Evolutionary conservation across 1,140 invertebrate genomes (phyloP).

Genomic region (Ceratoteleas bidentatus): DNA sequence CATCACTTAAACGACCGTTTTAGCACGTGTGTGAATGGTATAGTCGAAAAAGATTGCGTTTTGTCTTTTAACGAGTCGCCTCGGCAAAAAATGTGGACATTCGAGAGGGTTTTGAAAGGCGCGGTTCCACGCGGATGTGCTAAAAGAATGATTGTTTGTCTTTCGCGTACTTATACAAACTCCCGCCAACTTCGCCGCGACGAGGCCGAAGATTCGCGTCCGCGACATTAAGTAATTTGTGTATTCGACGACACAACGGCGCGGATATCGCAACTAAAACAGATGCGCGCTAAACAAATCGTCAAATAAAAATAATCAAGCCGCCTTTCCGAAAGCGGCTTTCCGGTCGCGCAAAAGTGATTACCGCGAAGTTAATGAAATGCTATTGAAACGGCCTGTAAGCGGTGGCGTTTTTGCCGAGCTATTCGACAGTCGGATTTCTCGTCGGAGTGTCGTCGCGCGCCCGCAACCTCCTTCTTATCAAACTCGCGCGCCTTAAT

Average conservation of each 20-base stretch:
- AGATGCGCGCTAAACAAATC: constrained; percentile 8
- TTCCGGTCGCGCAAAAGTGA: constrained; percentile 3
- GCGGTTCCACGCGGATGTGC: constrained; percentile 24
- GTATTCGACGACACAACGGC: constrained; percentile 5
- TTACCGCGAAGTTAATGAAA: constrained; percentile 20
- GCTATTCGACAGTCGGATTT: constrained; percentile 35
- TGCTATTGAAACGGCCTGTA: constrained; percentile 10
- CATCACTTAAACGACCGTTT: constrained; percentile 29
- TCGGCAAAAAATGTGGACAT: constrained; percentile 16
- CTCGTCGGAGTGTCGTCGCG: neutral
- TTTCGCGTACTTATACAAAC: constrained; percentile 30
- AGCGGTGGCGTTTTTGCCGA: constrained; percentile 3
- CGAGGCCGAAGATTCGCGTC: constrained; percentile 22
- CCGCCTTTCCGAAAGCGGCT: constrained; percentile 5
- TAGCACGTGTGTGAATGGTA: constrained; percentile 27
- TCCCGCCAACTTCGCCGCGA: neutral
- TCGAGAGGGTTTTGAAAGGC: constrained; percentile 15
- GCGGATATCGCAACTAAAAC: constrained; percentile 16
- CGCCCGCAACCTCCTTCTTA: constrained; percentile 26
- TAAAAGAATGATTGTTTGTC: constrained; percentile 51
- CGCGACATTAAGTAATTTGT: constrained; percentile 32
- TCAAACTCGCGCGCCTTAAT: constrained; percentile 36
- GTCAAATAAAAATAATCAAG: constrained; percentile 22
- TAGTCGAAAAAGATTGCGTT: constrained; percentile 12
- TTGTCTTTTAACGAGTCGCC: constrained; percentile 36